A percentile compares a stretch with the other conserved stretches of the same genome.
Evolutionary conservation across 2,888 invertebrate species (phyloP).

Genomic region (Aradus depressus): DNA sequence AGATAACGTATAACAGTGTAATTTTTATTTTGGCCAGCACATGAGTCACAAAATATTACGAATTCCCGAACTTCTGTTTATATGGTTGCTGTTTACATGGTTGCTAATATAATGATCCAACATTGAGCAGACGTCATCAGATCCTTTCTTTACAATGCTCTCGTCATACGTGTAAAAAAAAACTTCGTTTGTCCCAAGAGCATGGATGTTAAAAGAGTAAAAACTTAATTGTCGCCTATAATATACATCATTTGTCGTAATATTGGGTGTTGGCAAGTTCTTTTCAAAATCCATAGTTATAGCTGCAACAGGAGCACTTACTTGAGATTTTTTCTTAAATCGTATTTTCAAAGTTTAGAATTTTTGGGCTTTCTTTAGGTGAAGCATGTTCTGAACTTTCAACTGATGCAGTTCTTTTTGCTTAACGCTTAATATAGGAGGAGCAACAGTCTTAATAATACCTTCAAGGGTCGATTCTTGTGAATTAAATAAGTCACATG

Average conservation of each 20-base stretch:
- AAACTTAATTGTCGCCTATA: constrained; percentile 18
- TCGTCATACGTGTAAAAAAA: constrained; percentile 21
- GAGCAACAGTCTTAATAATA: too few relatives aligned
- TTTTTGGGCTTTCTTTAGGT: too few relatives aligned
- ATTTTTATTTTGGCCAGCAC: constrained; percentile 19
- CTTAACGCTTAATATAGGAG: too few relatives aligned
- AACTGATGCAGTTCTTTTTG: too few relatives aligned
- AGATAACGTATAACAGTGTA: constrained; percentile 16
- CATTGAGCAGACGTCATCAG: constrained; percentile 21
- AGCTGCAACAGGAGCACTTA: constrained; percentile 8
- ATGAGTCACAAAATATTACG: constrained; percentile 17
- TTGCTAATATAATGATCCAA: constrained; percentile 16
- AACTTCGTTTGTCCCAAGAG: constrained; percentile 2
- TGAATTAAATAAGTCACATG: constrained; percentile 7
- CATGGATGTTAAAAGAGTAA: constrained; percentile 21
- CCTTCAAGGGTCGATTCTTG: neutral
- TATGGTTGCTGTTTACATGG: too few relatives aligned
- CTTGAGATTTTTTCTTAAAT: neutral
- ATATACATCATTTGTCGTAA: constrained; percentile 24
- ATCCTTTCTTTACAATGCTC: constrained; percentile 19
- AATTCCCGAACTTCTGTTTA: constrained; percentile 7
- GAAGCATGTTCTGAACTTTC: too few relatives aligned
- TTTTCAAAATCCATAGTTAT: constrained; percentile 23
- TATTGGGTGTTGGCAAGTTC: constrained; percentile 21
- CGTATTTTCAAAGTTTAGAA: neutral